Percentiles rank a stretch among this genome's conserved stretches.
Evolutionary conservation across 2,797 vertebrate species (phyloP).

Genomic region (Pseudochaenichthys georgianus): DNA sequence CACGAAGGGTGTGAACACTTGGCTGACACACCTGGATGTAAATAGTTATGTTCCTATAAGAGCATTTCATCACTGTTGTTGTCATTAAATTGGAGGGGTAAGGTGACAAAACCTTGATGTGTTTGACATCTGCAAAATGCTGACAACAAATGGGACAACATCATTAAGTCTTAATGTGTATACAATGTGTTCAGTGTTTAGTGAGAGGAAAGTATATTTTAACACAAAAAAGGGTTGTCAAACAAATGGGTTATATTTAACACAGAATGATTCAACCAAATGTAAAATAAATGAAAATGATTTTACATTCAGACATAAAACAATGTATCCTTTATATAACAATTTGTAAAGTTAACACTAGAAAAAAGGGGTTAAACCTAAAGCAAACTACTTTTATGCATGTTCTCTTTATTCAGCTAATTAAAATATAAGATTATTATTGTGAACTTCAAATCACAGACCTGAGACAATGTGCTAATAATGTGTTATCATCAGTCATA

Average conservation of each 20-base stretch:
- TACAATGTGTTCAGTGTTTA: conserved; percentile 30
- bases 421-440: conserved; percentile 28
- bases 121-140: conserved; percentile 56
- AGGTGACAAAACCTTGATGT: conserved; percentile 61
- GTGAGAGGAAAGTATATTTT: conserved; percentile 20
- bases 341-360: background rate
- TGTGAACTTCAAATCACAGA: conserved; percentile 18
- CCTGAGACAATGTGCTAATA: conserved; percentile 57
- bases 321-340: background rate
- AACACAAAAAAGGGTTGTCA: conserved; percentile 10
- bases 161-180: conserved; percentile 42
- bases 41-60: conserved; percentile 55
- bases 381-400: background rate
- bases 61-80: conserved; percentile 21
- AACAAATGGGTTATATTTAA: conserved; percentile 11
- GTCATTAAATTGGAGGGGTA: conserved; percentile 61
- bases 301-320: background rate
- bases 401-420: background rate
- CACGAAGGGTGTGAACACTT: conserved; percentile 70
- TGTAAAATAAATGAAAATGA: background rate
- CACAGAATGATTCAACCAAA: background rate
- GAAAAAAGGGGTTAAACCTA: background rate
- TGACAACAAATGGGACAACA: conserved; percentile 59
- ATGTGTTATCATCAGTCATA: conserved; percentile 68
- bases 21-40: conserved; percentile 70